Conservation (phyloP, 1,140 invertebrate genomes). For the Hylaeus anthracinus region DNA sequence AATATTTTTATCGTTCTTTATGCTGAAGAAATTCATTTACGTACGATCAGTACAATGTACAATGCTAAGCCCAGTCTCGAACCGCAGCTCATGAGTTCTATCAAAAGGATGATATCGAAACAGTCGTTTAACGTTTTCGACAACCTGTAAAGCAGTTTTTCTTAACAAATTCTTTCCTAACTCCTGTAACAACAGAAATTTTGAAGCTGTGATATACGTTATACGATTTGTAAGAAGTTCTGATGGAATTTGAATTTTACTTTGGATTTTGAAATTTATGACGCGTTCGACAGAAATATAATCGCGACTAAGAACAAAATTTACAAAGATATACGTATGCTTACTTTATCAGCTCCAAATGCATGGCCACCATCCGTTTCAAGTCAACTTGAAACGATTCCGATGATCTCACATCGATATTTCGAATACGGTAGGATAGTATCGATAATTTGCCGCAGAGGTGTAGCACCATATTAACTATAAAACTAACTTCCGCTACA, state of each 20-base stretch:
- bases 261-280: background rate
- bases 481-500: background rate
- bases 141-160: background rate
- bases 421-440: constrained; percentile 34
- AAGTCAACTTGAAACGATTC: background rate
- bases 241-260: background rate
- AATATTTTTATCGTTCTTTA: no score
- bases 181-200: background rate
- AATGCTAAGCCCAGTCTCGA: background rate
- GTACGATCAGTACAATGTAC: background rate
- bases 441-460: constrained; percentile 40
- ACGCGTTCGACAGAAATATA: background rate
- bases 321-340: background rate
- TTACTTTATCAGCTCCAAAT: constrained; percentile 33
- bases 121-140: background rate
- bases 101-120: background rate
- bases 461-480: constrained; percentile 43
- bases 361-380: background rate
- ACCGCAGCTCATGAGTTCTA: background rate
- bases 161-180: background rate
- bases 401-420: background rate
- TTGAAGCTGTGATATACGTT: background rate
- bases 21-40: background rate
- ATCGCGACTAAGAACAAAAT: background rate
- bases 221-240: background rate